Evolutionary conservation across 2,888 invertebrate species (phyloP), one percentile per base, ranked within the genome.

Genomic region (Sthenelais limicola): DNA sequence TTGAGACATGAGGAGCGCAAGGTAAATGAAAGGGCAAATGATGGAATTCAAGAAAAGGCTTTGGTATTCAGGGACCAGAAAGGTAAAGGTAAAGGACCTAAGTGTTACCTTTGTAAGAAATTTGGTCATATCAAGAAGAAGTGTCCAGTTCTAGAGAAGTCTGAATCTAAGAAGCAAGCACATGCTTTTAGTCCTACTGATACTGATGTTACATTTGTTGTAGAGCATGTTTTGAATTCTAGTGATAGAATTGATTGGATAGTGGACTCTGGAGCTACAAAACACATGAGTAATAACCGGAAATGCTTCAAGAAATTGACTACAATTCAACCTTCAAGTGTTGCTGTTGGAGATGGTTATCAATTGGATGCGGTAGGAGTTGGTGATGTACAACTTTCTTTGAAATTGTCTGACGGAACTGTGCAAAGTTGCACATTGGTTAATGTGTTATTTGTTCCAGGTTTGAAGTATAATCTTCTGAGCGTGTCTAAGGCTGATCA

Each of bases 361-460:
- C 18, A 43, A 9, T 33, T 73, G 28, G 24, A 70, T 18, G 73
- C 73, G 26, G 30, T 48, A 24, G 73, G 70, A 9, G 12, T n/a
- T 56, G 73, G 68, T 30, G 26, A 21, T 43, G 73, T 73, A 15
- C 18, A 24, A 51, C 56, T 73, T 1, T 32, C 28, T 15, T 43
- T 56, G 43, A n/a, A 56, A 9, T n/a, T 32, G n/a, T 30, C 58
- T 24, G 3, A 24, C 15, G 32, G 54, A 15, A 56, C 30, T 18
- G 9, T 26, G 1, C 30, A 47, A 52, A 62, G 3, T 15, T 48
- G 67, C 30, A 52, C 2, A 9, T 43, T 69, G 43, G 30, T 26
- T 21, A 58, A 73, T 70, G 73, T 69, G 24, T 33, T 73, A 33
- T 69, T 30, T 33, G 73, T 72, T 18, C 72, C 67, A 38, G 62